phyloP scores from a whole-genome alignment of 2,888 invertebrate species.

The Blera fallax region DNA sequence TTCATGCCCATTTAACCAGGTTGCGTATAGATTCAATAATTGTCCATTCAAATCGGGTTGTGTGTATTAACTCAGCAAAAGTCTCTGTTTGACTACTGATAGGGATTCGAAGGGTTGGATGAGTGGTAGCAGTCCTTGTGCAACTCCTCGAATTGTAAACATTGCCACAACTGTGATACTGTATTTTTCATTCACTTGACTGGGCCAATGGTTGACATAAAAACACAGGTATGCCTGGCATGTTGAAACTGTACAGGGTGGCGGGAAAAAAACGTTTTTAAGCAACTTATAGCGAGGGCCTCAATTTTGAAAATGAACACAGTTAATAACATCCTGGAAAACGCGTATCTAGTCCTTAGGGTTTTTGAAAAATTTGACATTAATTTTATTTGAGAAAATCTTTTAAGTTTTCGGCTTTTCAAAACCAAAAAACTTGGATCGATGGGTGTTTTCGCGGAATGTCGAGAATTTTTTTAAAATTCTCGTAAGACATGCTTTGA shows the following conservation, averaged over 20 bases:
- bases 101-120: neutral
- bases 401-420: no score
- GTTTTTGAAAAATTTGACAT: no score
- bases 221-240: neutral
- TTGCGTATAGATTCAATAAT: conserved; percentile 57
- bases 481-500: no score
- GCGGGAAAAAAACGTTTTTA: neutral
- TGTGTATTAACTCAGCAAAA: conserved; percentile 52
- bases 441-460: no score
- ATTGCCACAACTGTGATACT: conserved; percentile 19
- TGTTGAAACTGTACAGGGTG: conserved; percentile 28
- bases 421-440: no score
- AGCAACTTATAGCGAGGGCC: no score
- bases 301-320: no score
- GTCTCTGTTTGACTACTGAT: conserved; percentile 39
- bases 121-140: neutral
- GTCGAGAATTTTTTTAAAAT: no score
- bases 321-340: no score
- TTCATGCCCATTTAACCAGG: conserved; percentile 1
- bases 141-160: conserved; percentile 15
- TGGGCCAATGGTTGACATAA: conserved; percentile 50
- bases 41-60: conserved; percentile 48
- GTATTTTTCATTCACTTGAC: conserved; percentile 51
- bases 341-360: no score
- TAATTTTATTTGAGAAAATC: no score